These are phyloP conservation scores for Phaethon lepturus DNA, from an alignment of 2,113 vertebrate species.

Conservation along the genomic window DNA sequence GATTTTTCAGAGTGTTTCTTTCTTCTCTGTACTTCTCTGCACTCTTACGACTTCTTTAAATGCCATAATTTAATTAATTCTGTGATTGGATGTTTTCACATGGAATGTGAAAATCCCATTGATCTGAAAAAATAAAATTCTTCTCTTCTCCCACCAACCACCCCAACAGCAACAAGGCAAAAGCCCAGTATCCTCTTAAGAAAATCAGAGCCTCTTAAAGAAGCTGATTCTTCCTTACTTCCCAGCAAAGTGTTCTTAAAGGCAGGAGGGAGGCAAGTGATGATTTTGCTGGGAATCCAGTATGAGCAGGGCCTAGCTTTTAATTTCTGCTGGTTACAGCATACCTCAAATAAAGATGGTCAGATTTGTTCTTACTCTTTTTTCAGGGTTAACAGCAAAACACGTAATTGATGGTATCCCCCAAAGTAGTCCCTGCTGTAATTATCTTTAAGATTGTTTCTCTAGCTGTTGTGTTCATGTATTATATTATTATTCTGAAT, in stretches of 20 bases:
- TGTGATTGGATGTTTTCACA: not conserved
- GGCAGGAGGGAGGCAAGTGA: not conserved
- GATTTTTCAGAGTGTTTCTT: not conserved
- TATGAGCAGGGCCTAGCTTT: not conserved
- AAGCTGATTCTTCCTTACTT: not conserved
- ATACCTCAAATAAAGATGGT: not conserved
- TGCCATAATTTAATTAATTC: not conserved
- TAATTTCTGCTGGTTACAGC: not conserved
- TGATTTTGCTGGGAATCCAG: not conserved
- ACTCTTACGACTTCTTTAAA: not conserved
- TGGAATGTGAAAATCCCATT: not conserved
- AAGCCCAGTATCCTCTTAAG: not conserved
- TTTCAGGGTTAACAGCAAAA: not conserved
- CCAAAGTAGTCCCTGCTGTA: not conserved
- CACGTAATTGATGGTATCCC: not conserved
- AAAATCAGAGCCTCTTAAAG: not conserved
- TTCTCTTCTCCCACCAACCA: not conserved
- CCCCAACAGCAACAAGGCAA: not conserved
- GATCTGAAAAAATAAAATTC: not conserved
- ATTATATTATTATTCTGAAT: not conserved
- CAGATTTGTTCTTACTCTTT: not conserved
- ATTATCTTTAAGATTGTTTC: slow-evolving; percentile 5
- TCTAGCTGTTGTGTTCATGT: not conserved
- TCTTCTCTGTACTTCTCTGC: not conserved
- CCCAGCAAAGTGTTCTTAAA: not conserved